Evolutionary conservation across 1,140 invertebrate species (phyloP), one percentile per base, ranked within the genome.

Genomic region (Telenomus remus): DNA sequence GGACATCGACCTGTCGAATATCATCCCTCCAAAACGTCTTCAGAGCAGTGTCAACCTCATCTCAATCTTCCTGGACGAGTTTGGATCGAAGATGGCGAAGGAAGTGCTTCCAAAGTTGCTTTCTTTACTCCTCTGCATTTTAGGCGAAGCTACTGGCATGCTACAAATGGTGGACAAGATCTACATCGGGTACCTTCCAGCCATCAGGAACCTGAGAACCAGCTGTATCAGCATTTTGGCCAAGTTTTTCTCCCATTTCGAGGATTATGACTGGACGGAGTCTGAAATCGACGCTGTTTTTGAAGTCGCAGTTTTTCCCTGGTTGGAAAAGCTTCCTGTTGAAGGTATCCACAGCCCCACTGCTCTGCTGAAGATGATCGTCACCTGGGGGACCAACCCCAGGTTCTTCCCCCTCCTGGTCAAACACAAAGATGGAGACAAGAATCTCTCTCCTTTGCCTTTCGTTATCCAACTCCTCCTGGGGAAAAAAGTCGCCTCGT

Each of bases 301-400:
- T 82, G 86, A 93, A 47, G 91, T 93, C 0, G 92, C 93, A 48
- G 90, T 98, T 12, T 97, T 94, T 92, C 95, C 95, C 0, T 91
- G 93, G 80, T 84, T 97, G 48, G 86, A 90, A n/a, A 93, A 92
- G 80, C 83, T 98, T 0, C 91, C 93, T 0, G 87, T 91, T 53
- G 96, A 98, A 82, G 93, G 95, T 27, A 92, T 97, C 53, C 92
- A 95, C 76, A 93, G 91, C 79, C 95, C 95, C 0, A 96, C 96
- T 3, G 90, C 93, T 1, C 84, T 97, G 48, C 85, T 97, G 9
- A 95, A 94, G 84, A 85, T 98, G 2, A 90, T 97, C 7, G 86
- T 90, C 2, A 86, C 89, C 1, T 98, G 96, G 95, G 91, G 92
- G 64, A 88, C 91, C 72, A 92, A 94, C 87, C 91, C 94, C 4